Evolutionary conservation across 35 echinoderm and acorn worm species (phyloP).

Genomic region (Chiridota heheva): DNA sequence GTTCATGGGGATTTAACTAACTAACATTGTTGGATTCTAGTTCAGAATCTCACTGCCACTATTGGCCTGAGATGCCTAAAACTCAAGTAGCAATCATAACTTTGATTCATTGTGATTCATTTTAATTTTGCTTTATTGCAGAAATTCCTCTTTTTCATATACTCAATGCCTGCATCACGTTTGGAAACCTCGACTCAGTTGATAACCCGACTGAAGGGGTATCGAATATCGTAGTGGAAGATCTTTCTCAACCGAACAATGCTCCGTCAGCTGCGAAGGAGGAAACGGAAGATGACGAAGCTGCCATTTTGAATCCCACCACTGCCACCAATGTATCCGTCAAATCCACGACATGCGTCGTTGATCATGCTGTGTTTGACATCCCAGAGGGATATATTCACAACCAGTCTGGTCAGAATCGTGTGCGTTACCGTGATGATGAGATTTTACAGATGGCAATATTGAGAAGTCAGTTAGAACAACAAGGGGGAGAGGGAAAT

Average conservation of each 20-base stretch:
- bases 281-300: not conserved
- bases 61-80: not conserved
- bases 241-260: constrained; percentile 25
- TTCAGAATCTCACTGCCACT: not conserved
- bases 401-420: constrained; percentile 46
- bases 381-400: constrained; percentile 60
- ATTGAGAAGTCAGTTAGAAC: constrained; percentile 80
- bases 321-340: not conserved
- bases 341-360: constrained; percentile 60
- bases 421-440: constrained; percentile 73
- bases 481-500: constrained; percentile 6
- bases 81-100: not conserved
- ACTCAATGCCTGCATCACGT: constrained; percentile 93
- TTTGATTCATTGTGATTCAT: no score
- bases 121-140: constrained; percentile 15
- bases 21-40: not conserved
- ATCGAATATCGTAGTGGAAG: constrained; percentile 61
- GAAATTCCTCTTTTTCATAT: constrained; percentile 99
- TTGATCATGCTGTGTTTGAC: constrained; percentile 82
- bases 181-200: constrained; percentile 81
- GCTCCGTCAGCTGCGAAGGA: not conserved
- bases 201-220: constrained; percentile 72
- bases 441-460: constrained; percentile 93
- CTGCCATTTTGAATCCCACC: not conserved
- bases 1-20: no score